Conservation (phyloP, 2,797 vertebrate species). For the Pseudochirops corinnae region DNA sequence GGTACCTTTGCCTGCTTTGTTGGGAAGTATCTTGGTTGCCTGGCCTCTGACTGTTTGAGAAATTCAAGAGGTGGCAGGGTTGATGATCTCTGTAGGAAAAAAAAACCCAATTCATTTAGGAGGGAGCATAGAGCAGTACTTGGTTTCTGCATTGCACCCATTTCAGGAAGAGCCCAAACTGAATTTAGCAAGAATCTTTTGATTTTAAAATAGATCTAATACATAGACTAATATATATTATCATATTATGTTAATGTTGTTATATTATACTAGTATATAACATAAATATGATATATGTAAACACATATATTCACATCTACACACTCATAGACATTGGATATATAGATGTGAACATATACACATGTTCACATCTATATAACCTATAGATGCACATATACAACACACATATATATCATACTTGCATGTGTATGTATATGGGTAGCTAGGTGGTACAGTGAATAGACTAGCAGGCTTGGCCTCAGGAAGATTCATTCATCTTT, state of each 20-base stretch:
- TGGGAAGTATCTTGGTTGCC: not conserved
- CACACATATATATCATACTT: not conserved
- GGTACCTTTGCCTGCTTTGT: not conserved
- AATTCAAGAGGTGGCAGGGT: conserved; percentile 32
- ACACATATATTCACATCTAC: not conserved
- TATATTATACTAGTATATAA: too few relatives aligned
- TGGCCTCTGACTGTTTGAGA: conserved; percentile 22
- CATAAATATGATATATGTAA: too few relatives aligned
- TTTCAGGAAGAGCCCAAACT: conserved; percentile 4
- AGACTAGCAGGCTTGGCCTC: not conserved
- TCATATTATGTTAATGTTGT: too few relatives aligned
- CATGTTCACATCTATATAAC: not conserved
- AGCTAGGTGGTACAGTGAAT: not conserved
- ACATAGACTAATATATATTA: too few relatives aligned
- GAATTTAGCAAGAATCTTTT: not conserved
- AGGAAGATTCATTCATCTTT: not conserved
- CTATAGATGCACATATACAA: not conserved
- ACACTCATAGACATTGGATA: not conserved
- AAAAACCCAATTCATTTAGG: not conserved
- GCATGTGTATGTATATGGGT: not conserved
- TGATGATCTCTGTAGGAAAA: conserved; percentile 3
- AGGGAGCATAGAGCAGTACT: not conserved
- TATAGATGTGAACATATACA: not conserved
- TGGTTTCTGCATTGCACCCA: not conserved
- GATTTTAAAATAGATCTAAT: not conserved